A percentile compares a stretch with the other conserved stretches of the same genome.
Evolutionary conservation across 2,113 vertebrate species (phyloP).

Genomic region (Nematolebias whitei): DNA sequence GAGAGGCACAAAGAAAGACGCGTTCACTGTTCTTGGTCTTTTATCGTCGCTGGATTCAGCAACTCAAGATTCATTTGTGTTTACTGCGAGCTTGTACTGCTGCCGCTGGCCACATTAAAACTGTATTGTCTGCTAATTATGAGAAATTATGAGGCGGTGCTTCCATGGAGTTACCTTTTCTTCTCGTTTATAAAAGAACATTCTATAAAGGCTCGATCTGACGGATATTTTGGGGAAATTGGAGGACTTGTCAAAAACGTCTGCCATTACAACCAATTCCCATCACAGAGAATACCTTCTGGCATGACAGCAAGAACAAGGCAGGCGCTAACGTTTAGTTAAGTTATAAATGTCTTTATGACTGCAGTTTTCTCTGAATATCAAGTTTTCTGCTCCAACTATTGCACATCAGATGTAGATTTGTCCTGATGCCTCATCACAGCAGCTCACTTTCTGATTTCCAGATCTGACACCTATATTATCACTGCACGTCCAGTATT

Average conservation of each 20-base stretch:
- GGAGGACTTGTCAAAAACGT: neutral
- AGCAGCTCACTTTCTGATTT: no score
- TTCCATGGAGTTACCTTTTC: neutral
- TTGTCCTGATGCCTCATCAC: no score
- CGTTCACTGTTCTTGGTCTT: conserved; percentile 9
- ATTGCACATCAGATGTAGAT: no score
- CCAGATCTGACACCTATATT: no score
- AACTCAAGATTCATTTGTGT: conserved; percentile 13
- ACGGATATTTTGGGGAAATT: neutral
- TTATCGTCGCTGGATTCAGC: conserved; percentile 6
- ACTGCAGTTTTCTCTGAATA: no score
- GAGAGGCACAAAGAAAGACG: neutral
- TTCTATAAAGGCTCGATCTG: neutral
- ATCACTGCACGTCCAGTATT: no score
- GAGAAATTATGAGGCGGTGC: neutral
- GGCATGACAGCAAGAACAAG: neutral
- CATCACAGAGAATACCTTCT: neutral
- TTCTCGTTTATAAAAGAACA: neutral
- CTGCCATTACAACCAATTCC: neutral
- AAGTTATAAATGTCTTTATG: neutral
- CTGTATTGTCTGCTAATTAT: neutral
- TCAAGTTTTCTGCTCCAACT: no score
- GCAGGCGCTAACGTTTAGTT: neutral
- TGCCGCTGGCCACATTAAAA: neutral
- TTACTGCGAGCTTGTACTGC: conserved; percentile 8